Percentiles rank a stretch among this genome's conserved stretches.
phyloP scores from a whole-genome alignment of 1,140 invertebrate species.

The Papilio aristodemus region DNA sequence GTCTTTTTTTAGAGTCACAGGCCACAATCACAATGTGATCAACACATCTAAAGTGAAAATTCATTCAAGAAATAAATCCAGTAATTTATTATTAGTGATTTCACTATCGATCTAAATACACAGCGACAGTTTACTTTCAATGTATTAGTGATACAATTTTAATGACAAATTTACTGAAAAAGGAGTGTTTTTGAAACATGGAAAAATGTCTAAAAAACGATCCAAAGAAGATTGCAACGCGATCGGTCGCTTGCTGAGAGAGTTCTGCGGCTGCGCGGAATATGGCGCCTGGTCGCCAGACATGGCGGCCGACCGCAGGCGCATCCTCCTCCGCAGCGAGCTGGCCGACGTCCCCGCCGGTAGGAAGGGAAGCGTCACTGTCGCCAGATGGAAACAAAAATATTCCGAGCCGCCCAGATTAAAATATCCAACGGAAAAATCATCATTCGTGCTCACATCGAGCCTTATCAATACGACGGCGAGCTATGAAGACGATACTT shows the following conservation, averaged over 20 bases:
- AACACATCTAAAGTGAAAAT: neutral
- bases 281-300: slow-evolving; percentile 77
- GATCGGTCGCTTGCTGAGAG: slow-evolving; percentile 72
- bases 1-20: no score
- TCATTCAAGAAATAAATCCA: neutral
- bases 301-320: slow-evolving; percentile 70
- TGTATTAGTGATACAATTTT: slow-evolving; percentile 55
- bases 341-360: slow-evolving; percentile 74
- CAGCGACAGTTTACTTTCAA: neutral
- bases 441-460: slow-evolving; percentile 54
- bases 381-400: slow-evolving; percentile 62
- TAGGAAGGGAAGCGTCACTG: slow-evolving; percentile 65
- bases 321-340: slow-evolving; percentile 70
- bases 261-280: slow-evolving; percentile 78
- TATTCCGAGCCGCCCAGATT: slow-evolving; percentile 56
- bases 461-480: slow-evolving; percentile 64
- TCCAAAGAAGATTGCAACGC: slow-evolving; percentile 68
- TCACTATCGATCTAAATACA: neutral
- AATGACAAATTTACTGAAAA: slow-evolving; percentile 53
- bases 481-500: slow-evolving; percentile 64
- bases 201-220: slow-evolving; percentile 67
- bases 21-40: neutral
- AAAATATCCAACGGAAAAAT: slow-evolving; percentile 47
- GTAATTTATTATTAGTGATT: neutral
- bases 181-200: slow-evolving; percentile 41